Base-by-base conservation (phyloP, 2,113 vertebrate genomes). In the Bucco capensis region DNA sequence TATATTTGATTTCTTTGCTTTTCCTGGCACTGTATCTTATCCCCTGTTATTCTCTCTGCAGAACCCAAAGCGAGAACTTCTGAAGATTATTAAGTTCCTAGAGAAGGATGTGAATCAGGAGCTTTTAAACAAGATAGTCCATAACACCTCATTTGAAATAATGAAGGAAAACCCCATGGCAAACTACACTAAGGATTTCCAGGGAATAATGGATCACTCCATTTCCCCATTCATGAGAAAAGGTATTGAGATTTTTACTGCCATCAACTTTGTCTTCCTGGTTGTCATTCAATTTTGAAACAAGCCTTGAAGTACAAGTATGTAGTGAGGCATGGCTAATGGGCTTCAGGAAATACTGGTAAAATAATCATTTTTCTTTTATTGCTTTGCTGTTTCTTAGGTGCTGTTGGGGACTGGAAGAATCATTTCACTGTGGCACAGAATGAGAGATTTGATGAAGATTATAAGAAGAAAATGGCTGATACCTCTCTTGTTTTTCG, bases 401-500 rank as follows among this genome's bases (percentile, higher is more conserved):
- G 98, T 57, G 92, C 91, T 72, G 98, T 99, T 3, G 98, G 98
- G 4, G 99, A 99, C 66, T 99, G 98, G 98, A 98, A 94, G 94
- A 98, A 98, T 77, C 89, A 99, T 93, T 99, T 99, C 96, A 98
- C 98, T 7, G 94, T 98, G 23, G 97, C 98, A 86, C 98, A 99
- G 89, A 97, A 96, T 47, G 91, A 98, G 94, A 96, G 88, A 91
- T 99, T 99, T 95, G 95, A 98, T 87, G 77, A 96, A 69, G 96
- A 97, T 69, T 98, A 98, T 35, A 93, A 70, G 65, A 88, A 94
- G 78, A 97, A 97, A 75, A 97, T 97, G 97, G 56, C 92, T 76
- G 93, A 95, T 40, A 96, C 65, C 4, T 94, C 97, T 50, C 87
- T 97, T 56, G 88, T 86, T 67, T 97, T 98, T 87, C 92, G 95